Conservation (phyloP, 2,113 vertebrate genomes). For the Herpetotheres cachinnans region DNA sequence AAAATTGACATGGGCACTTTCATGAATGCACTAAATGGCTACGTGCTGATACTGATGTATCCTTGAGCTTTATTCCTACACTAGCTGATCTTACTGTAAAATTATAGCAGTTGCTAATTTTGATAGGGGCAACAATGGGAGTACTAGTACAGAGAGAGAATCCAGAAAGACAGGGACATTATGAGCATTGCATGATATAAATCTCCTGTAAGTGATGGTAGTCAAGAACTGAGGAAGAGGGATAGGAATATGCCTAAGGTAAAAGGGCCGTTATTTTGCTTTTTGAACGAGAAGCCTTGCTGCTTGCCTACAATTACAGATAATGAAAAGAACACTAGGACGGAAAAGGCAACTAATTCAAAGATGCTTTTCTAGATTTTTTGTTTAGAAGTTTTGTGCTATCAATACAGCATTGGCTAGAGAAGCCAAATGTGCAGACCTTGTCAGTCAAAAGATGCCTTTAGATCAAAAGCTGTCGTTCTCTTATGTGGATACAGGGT, state of each 20-base stretch:
- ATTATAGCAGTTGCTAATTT: background rate
- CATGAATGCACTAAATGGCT: background rate
- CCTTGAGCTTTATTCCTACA: background rate
- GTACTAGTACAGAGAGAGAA: background rate
- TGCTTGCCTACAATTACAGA: background rate
- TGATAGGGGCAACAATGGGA: background rate
- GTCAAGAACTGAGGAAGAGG: background rate
- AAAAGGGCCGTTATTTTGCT: background rate
- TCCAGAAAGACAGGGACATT: background rate
- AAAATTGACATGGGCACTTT: background rate
- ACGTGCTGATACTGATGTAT: background rate
- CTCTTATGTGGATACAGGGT: background rate
- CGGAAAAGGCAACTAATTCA: background rate
- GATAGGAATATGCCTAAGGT: background rate
- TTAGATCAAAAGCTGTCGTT: background rate
- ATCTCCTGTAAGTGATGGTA: background rate
- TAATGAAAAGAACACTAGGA: background rate
- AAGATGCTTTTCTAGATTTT: background rate
- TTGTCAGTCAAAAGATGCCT: background rate
- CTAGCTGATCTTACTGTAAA: background rate
- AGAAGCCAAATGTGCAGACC: background rate
- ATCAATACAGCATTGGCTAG: background rate
- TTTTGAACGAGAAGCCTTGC: background rate
- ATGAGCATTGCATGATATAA: background rate
- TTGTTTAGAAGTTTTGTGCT: background rate